These are phyloP conservation scores for Silurus aristotelis DNA, from an alignment of 2,797 vertebrate species.

Conservation along the genomic window DNA sequence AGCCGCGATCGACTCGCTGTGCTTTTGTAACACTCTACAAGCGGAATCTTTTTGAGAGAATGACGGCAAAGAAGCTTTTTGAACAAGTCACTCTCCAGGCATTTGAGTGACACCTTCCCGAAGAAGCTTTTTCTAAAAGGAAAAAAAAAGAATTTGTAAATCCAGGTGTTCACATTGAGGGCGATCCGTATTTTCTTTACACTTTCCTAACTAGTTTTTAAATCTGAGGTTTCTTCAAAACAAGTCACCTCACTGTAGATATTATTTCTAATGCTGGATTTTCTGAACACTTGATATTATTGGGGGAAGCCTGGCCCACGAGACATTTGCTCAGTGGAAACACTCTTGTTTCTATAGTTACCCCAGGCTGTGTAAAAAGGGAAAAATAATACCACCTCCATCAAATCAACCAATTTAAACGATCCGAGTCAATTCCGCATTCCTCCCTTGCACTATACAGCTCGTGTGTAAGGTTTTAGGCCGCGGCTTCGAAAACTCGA, in stretches of 20 bases:
- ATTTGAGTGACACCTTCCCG: background rate
- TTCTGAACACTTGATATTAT: background rate
- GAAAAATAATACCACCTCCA: too few relatives aligned
- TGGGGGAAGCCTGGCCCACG: too few relatives aligned
- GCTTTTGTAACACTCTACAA: conserved; percentile 2
- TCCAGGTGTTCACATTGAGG: background rate
- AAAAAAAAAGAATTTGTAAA: background rate
- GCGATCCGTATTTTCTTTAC: too few relatives aligned
- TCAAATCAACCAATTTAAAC: background rate
- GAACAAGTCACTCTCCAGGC: background rate
- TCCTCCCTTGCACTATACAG: background rate
- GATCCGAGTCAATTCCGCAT: background rate
- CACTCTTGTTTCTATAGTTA: background rate
- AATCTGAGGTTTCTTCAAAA: background rate
- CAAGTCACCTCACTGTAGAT: background rate
- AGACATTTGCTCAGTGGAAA: background rate
- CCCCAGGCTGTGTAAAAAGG: background rate
- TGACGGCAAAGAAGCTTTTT: background rate
- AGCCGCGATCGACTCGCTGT: background rate
- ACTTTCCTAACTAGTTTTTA: too few relatives aligned
- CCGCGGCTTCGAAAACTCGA: background rate
- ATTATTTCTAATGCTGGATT: background rate
- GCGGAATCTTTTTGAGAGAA: background rate
- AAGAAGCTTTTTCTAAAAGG: background rate
- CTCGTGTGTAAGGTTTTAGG: background rate